Evolutionary conservation across 2,113 vertebrate species (phyloP).

Genomic region (Stictonetta naevosa): DNA sequence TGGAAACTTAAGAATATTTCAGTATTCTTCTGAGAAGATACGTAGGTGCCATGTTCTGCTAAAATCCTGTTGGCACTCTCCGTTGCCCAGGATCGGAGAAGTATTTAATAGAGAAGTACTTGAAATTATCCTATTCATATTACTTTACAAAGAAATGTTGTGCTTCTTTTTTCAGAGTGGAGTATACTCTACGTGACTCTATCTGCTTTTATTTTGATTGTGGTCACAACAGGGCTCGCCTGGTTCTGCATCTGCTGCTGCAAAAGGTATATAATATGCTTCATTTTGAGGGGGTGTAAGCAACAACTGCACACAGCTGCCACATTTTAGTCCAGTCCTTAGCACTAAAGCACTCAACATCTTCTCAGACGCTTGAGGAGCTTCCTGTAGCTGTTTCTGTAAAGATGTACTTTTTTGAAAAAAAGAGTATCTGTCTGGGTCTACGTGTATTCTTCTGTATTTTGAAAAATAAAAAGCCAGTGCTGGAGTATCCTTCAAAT

Average conservation of each 20-base stretch:
- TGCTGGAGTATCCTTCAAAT: neutral
- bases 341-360: neutral
- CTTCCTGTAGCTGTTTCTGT: neutral
- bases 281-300: neutral
- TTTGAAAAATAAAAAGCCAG: neutral
- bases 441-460: neutral
- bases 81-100: neutral
- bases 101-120: neutral
- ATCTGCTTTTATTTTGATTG: slow-evolving; percentile 75
- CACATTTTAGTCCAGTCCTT: neutral
- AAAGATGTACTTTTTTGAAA: neutral
- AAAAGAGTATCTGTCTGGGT: neutral
- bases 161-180: slow-evolving; percentile 84
- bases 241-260: slow-evolving; percentile 90
- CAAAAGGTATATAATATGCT: slow-evolving; percentile 79
- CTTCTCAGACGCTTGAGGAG: neutral
- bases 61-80: neutral
- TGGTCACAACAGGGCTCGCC: slow-evolving; percentile 74
- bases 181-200: slow-evolving; percentile 86
- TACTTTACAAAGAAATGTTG: neutral
- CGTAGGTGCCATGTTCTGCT: neutral
- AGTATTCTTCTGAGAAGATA: neutral
- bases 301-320: neutral
- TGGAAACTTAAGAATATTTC: neutral
- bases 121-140: neutral